Evolutionary conservation across 2,888 invertebrate genomes (phyloP), one percentile per base, ranked within the genome.

Genomic region (Epiblema foenella): DNA sequence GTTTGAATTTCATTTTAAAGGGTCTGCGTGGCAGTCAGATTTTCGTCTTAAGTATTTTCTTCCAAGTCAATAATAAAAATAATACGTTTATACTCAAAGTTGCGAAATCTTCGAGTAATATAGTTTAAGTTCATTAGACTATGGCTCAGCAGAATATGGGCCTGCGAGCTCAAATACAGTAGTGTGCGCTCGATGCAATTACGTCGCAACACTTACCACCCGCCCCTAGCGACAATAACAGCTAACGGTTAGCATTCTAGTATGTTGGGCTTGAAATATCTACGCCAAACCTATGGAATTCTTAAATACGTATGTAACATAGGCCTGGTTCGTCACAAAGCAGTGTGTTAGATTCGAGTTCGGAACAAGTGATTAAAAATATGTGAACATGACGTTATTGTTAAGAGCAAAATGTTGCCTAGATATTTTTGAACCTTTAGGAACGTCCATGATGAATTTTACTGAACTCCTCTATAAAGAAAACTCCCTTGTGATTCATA

Each of bases 131-230:
- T n/a, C 7, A 12, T 29, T 49, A 62, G n/a, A 62, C n/a, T 29
- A 29, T 49, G 29, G n/a, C 46, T 29, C 33, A 18, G 37, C 33
- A 37, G 9, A 62, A 51, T 33, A 17, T 62, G 37, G 18, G 0
- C 15, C 10, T 20, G 62, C 49, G 17, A 11, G 62, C 11, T 37
- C 29, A 63, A 63, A 52, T 51, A 49, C 29, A 56, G 42, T 59
- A 59, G 18, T 63, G 60, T 63, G 51, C 15, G 18, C 52, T 64
- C 39, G 52, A 52, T 33, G 39, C 39, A 64, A 54, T 64, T 64
- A 64, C 52, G 52, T 24, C 9, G 33, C 64, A 24, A 64, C 54
- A 54, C 64, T 54, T 54, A 17, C 64, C 64, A 39, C 52, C 51
- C 24, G 64, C 37, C 18, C 37, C 18, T 39, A 24, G 64, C 20